Percentiles rank a stretch among this genome's conserved stretches.
phyloP scores from a whole-genome alignment of 1,140 invertebrate species.

The Adelges cooleyi region DNA sequence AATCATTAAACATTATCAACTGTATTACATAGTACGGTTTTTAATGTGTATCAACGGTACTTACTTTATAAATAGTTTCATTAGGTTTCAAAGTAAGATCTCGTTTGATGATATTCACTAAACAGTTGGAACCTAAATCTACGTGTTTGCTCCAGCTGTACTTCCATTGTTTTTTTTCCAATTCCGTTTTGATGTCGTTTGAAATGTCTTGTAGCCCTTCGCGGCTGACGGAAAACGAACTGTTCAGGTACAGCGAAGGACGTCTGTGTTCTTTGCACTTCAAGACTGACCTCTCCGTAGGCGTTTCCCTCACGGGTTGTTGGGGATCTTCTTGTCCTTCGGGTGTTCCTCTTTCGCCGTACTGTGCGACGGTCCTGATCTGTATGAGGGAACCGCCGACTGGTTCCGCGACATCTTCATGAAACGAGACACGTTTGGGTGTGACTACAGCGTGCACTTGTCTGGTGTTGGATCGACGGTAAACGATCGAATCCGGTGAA shows the following conservation, averaged over 20 bases:
- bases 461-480: neutral
- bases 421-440: neutral
- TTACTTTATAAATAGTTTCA: constrained; percentile 14
- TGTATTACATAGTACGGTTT: neutral
- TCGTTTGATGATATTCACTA: neutral
- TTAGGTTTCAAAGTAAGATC: neutral
- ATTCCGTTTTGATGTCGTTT: neutral
- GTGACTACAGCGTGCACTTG: neutral
- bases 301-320: neutral
- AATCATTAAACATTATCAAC: neutral
- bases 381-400: neutral
- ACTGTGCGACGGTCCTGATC: neutral
- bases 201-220: neutral
- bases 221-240: neutral
- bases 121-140: neutral
- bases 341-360: neutral
- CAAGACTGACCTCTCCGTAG: neutral
- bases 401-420: constrained; percentile 4
- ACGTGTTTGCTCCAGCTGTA: neutral
- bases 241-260: neutral
- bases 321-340: constrained; percentile 12
- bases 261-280: neutral
- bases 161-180: neutral
- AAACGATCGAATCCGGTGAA: neutral
- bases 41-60: neutral